A percentile compares a stretch with the other conserved stretches of the same genome.
Evolutionary conservation across 2,113 vertebrate species (phyloP).

Genomic region (Chiloscyllium plagiosum): DNA sequence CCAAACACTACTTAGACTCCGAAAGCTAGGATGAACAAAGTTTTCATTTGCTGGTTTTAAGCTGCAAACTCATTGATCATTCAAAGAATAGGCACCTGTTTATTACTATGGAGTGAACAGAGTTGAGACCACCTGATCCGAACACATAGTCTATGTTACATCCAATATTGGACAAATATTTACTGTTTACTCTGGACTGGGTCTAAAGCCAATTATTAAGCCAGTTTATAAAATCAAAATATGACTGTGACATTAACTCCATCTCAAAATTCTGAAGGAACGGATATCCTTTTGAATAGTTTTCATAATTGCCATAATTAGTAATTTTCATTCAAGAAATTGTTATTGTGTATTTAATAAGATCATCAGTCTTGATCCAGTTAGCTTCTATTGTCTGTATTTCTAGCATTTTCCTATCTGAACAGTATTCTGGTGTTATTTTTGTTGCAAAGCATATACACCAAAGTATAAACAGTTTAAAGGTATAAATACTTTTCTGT

Average conservation of each 20-base stretch:
- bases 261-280: not conserved
- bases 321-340: not conserved
- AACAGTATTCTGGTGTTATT: not conserved
- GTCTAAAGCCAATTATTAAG: not conserved
- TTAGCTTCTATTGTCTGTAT: not conserved
- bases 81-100: not conserved
- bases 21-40: not conserved
- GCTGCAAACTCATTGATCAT: not conserved
- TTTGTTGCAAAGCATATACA: not conserved
- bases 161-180: not conserved
- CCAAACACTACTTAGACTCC: not conserved
- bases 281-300: not conserved
- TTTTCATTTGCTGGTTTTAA: not conserved
- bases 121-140: not conserved
- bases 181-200: not conserved
- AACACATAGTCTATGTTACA: not conserved
- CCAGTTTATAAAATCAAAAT: not conserved
- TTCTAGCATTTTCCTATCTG: not conserved
- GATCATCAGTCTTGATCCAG: not conserved
- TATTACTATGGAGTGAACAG: not conserved
- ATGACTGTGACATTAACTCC: not conserved
- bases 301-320: not conserved
- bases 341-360: not conserved
- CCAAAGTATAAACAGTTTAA: not conserved
- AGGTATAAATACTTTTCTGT: not conserved